Evolutionary conservation across 2,113 vertebrate species (phyloP), one percentile per base, ranked within the genome.

Genomic region (Dunckerocampus dactyliophorus): DNA sequence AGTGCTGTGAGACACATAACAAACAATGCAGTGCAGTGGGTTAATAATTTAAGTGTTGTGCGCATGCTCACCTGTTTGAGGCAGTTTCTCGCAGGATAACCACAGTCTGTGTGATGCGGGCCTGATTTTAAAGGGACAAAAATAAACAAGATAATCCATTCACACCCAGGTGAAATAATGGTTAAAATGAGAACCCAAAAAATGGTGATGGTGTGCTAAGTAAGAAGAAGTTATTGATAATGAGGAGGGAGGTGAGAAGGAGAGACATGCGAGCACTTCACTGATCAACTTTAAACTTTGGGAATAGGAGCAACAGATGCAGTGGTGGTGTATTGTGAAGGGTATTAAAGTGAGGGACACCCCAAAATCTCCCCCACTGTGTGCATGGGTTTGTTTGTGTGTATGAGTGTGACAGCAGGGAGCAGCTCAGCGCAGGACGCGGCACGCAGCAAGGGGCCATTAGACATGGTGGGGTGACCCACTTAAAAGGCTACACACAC

Each of bases 401-500:
- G 80, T 80, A 76, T 71, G 80, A 65, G 86, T 76, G 79, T 81
- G 85, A 83, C 83, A 85, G 85, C 82, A 54, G 85, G 85, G 85
- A 83, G 87, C 82, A 85, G 86, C 82, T 89, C 82, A 87, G 88
- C 75, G 65, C 80, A 87, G 87, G 88, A 89, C 88, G 88, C 88
- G 66, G 74, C 82, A 84, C 90, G 71, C 90, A 91, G 91, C 87
- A 62, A 87, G 90, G 90, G 85, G 88, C 84, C 88, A 91, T 91
- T 92, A 91, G 90, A 88, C 90, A 92, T 91, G 91, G 88, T 91
- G 88, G 85, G 87, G 86, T 91, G 90, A 89, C 87, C 88, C 83
- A 89, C 91, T 87, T 92, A 83, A 91, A 91, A 89, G 89, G 83
- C 75, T 42, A 56, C 72, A 64, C 54, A 65, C 57, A 62, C 19